Conservation (phyloP, 2,888 invertebrate species). For the Drosophila fulvimacula region DNA sequence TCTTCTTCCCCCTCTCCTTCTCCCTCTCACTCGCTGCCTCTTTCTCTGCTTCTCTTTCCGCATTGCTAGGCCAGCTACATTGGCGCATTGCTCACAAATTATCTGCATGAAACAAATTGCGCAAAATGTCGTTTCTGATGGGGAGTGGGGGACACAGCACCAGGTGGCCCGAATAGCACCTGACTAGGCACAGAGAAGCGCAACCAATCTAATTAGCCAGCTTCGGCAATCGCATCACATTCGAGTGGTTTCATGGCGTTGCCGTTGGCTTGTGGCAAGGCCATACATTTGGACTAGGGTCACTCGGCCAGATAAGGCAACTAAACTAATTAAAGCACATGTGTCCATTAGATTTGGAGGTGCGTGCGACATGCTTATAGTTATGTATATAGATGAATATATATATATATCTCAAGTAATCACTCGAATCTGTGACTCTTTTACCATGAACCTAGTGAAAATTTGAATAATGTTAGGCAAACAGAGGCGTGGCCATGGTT, state of each 20-base stretch:
- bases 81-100: slow-evolving; percentile 44
- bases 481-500: no score
- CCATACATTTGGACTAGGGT: slow-evolving; percentile 1
- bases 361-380: not conserved
- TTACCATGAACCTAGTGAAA: not conserved
- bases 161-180: slow-evolving; percentile 9
- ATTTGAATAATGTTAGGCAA: not conserved
- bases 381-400: not conserved
- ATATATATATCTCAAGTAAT: not conserved
- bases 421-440: not conserved
- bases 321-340: not conserved
- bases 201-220: slow-evolving; percentile 66
- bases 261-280: slow-evolving; percentile 36
- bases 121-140: slow-evolving; percentile 50
- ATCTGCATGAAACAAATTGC: slow-evolving; percentile 56
- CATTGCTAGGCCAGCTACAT: slow-evolving; percentile 50
- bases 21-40: not conserved
- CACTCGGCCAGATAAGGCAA: not conserved
- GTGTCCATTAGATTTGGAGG: not conserved
- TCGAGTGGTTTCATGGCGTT: slow-evolving; percentile 40
- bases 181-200: slow-evolving; percentile 26
- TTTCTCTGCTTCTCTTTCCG: slow-evolving; percentile 53
- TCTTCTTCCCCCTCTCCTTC: slow-evolving; percentile 4
- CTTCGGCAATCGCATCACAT: slow-evolving; percentile 51
- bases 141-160: not conserved